Evolutionary conservation across 2,888 invertebrate genomes (phyloP).

Genomic region (Agonopterix arenella): DNA sequence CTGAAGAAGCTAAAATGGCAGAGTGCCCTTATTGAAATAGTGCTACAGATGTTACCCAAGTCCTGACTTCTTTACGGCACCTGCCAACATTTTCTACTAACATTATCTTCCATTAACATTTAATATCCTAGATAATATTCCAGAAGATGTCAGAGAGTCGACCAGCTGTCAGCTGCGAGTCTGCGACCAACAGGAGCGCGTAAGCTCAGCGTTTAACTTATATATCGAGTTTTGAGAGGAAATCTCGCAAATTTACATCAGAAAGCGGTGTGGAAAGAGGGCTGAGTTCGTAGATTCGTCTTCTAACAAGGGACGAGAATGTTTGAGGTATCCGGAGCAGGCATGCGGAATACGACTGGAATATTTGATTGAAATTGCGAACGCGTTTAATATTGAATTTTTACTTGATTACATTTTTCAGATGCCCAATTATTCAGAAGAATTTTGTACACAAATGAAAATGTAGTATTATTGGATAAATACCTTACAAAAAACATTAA

Average conservation of each 20-base stretch:
- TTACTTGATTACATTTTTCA: slow-evolving; percentile 22
- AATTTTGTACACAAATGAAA: too few species aligned
- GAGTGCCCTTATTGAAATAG: too few species aligned
- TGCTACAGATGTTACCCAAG: background rate
- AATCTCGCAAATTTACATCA: slow-evolving; percentile 67
- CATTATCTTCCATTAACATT: too few species aligned
- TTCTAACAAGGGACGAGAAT: slow-evolving; percentile 62
- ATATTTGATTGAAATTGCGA: slow-evolving; percentile 61
- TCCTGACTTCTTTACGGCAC: background rate
- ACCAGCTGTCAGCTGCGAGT: background rate
- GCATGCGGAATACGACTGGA: slow-evolving; percentile 49
- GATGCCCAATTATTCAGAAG: background rate
- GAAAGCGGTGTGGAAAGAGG: slow-evolving; percentile 48
- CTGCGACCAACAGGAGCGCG: slow-evolving; percentile 25
- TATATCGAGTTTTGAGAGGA: slow-evolving; percentile 55
- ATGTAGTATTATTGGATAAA: too few species aligned
- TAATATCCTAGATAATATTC: too few species aligned
- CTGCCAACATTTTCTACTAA: too few species aligned
- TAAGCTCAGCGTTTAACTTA: slow-evolving; percentile 48
- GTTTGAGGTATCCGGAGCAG: slow-evolving; percentile 53
- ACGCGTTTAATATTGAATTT: slow-evolving; percentile 50
- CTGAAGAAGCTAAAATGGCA: too few species aligned
- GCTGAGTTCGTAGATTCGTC: slow-evolving; percentile 37
- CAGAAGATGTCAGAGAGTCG: slow-evolving; percentile 1
- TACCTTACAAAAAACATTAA: background rate